Evolutionary conservation across 2,888 invertebrate species (phyloP), one percentile per base, ranked within the genome.

Genomic region (Zygothrica quintamaculata): DNA sequence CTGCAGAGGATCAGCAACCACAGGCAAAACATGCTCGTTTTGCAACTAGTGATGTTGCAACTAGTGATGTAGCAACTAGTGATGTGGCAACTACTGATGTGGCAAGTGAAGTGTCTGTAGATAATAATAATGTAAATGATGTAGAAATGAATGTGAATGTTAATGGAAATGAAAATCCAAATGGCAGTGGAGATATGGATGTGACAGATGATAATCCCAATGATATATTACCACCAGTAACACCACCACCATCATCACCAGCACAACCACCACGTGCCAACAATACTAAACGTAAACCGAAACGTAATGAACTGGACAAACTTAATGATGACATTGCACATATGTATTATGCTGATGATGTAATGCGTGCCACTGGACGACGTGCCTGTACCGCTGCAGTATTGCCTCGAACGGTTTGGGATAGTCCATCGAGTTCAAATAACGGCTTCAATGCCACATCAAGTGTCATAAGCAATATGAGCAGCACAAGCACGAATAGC

Each of bases 311-410:
- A 65, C 77, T 94, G 26, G 94, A 94, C 62, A 92, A 92, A 76
- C 88, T 94, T 0, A 94, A 94, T 69, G 93, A 93, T 36, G 94
- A 94, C 70, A 93, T 94, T 46, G 92, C 93, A 12, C 93, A 93
- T 40, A 94, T 94, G 93, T 93, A 94, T 66, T 93, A 94, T 40
- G 91, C 93, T 44, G 92, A 93, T 44, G 91, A 89, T 1, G 93
- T 94, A 1, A 88, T 94, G 18, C 93, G 93, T 0, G 93, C 93
- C 0, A 93, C 93, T 0, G 94, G 94, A 0, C 91, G 92, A 65
- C 89, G 94, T 6, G 92, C 93, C 88, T 94, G 94, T 60, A 91
- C 93, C 25, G 4, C 36, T 2, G 25, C 53, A 8, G 74, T 92
- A n/a, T 88, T 25, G 11, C 31, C 29, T 36, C 3, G 18, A 22